Percentiles rank a stretch among this genome's conserved stretches.
Conservation (phyloP, 2,888 invertebrate species). For the Rambutsinella grinnellia region DNA sequence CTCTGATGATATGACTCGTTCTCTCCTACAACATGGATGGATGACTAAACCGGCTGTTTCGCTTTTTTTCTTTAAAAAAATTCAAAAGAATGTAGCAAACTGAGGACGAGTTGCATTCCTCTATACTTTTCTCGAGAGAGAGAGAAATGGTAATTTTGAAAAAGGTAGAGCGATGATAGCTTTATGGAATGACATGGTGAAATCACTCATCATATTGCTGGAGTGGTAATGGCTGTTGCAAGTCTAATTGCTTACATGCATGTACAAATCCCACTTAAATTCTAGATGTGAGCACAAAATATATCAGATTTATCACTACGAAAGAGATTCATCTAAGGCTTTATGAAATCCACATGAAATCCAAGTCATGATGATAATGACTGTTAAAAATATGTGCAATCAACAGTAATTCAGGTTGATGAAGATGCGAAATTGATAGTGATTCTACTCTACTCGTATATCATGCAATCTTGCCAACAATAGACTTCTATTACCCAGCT, state of each 20-base stretch:
- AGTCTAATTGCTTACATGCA: neutral
- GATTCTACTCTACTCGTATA: too few species aligned
- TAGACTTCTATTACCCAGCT: too few species aligned
- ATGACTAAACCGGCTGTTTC: neutral
- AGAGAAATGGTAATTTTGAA: neutral
- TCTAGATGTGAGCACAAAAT: too few species aligned
- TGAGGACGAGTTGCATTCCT: neutral
- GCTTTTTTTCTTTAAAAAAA: neutral
- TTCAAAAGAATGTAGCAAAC: neutral
- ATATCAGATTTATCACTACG: too few species aligned
- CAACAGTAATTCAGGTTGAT: too few species aligned
- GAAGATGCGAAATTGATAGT: too few species aligned
- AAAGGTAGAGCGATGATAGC: neutral
- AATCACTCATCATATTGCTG: neutral
- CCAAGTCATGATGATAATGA: too few species aligned
- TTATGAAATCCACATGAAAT: too few species aligned
- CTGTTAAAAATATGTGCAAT: too few species aligned
- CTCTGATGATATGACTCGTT: neutral
- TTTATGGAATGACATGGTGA: neutral
- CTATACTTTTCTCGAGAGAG: neutral
- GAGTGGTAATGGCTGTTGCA: neutral
- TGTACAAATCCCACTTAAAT: too few species aligned
- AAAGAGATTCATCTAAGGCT: too few species aligned
- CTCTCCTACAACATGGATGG: neutral
- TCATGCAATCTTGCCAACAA: too few species aligned